Percentiles rank a stretch among this genome's conserved stretches.
phyloP scores from a whole-genome alignment of 2,888 invertebrate species.

The Eupithecia inturbata region DNA sequence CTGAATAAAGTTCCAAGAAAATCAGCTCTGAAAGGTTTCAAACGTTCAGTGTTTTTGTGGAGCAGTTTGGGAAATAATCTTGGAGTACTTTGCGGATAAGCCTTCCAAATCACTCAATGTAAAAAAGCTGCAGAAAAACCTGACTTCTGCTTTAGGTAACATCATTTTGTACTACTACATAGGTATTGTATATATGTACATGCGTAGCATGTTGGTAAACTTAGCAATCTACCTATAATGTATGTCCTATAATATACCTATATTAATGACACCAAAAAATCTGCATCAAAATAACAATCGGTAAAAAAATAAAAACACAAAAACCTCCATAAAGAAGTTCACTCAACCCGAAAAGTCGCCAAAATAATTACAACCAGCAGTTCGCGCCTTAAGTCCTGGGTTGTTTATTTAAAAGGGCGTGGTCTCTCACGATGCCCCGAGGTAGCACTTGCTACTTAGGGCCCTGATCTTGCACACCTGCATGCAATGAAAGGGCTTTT shows the following conservation, averaged over 20 bases:
- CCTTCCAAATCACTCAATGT: no score
- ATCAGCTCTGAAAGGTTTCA: background rate
- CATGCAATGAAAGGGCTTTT: slow-evolving; percentile 13
- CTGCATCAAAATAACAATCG: background rate
- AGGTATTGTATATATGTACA: no score
- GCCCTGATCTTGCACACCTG: slow-evolving; percentile 35
- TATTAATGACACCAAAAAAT: background rate
- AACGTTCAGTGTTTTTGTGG: background rate
- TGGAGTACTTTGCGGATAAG: no score
- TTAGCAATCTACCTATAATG: no score
- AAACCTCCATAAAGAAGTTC: background rate
- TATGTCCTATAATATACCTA: no score
- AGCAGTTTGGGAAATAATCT: no score
- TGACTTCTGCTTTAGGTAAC: no score
- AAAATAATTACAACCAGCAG: slow-evolving; percentile 1
- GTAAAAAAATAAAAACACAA: background rate
- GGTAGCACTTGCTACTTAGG: slow-evolving; percentile 62
- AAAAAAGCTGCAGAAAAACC: no score
- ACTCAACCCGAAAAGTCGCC: background rate
- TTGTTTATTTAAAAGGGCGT: slow-evolving; percentile 66
- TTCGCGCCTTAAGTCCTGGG: slow-evolving; percentile 28
- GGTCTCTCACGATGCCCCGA: slow-evolving; percentile 66
- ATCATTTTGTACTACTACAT: no score
- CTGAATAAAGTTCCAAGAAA: background rate
- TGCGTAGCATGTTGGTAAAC: no score